Evolutionary conservation across 1,140 invertebrate genomes (phyloP), one percentile per base, ranked within the genome.

Genomic region (Augochlora pura): DNA sequence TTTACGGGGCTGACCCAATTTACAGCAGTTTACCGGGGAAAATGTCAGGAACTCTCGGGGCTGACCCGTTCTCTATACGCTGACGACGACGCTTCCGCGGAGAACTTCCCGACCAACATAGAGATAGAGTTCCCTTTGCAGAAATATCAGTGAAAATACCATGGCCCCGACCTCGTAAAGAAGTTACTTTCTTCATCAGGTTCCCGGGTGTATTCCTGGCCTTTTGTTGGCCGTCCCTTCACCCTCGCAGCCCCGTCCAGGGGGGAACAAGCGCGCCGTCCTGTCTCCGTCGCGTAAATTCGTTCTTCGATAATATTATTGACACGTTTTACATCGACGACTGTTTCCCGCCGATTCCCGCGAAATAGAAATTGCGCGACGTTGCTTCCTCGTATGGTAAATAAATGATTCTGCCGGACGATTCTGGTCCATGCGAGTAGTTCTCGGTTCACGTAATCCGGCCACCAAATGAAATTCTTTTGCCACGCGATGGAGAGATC

Each of bases 1-100:
- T 89, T 88, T 83, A 84, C 79, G 76, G 62, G 64, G 67, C 32
- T 83, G 87, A 90, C 88, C 88, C 78, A 90, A 91, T 91, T 88
- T 83, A n/a, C 18, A 9, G 54, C 18, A 87, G 73, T 85, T 86
- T 81, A 79, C 66, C 64, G 70, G 59, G 39, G 67, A 79, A 88
- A 88, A 90, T 85, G 80, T 81, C 85, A 84, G 65, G 65, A 83
- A 77, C 67, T 79, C 18, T 12, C 60, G 7, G 7, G 25, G 60
- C 64, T 85, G 73, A 74, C 78, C 79, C 67, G 65, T 63, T 72
- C 32, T 49, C 60, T 60, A 62, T 46, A 68, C 39, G 77, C 77
- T 72, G 57, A 63, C 39, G 77, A 72, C 68, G 57, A 63, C 18
- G 62, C 54, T 75, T 84, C 68, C 32, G 66, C 66, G 38, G 25